Evolutionary conservation across 2,113 vertebrate genomes (phyloP), one percentile per base, ranked within the genome.

Genomic region (Morphnarchus princeps): DNA sequence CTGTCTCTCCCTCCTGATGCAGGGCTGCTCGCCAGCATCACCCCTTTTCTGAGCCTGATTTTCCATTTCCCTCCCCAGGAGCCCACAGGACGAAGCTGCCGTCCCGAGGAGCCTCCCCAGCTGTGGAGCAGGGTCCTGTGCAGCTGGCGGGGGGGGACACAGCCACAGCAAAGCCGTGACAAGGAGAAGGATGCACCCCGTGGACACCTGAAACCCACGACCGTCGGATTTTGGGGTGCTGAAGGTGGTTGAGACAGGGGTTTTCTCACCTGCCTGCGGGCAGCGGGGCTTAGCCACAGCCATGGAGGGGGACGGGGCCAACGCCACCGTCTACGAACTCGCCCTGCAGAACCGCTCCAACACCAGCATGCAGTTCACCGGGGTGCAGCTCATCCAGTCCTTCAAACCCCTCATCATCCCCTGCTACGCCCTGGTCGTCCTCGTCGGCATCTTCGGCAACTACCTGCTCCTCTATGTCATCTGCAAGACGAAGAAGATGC

Each of bases 391-490:
- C 87, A 97, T 99, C 72, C 99, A 99, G 97, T 98, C 99, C 81
- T 99, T 98, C 97, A 99, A 99, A 87, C 97, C 97, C 59, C 98
- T 99, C 74, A 98, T 99, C 97, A 98, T 99, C 55, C 99, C 99
- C 52, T 99, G 98, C 98, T 99, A 99, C n/a, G 92, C 98, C 20
- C 92, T 99, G 55, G 98, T 99, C 69, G 98, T 99, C 49, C 97
- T 99, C 49, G 94, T 99, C 7, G 99, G 99, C 20, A 90, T 99
- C 71, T 97, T 99, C 0, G 99, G 99, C 55, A 99, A 99, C 97
- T 99, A 99, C 81, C 97, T 99, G 92, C 98, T 99, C 67, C 98
- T 99, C 40, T 99, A 99, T 3, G 98, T 99, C 94, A 99, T 99
- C 90, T 99, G 99, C 84, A 97, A 98, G 96, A 98, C 98, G 45